Percentiles rank a stretch among this genome's conserved stretches.
These are phyloP conservation scores for Imbricaverruca yamaguchii DNA, from an alignment of 2,888 invertebrate species.

Conservation along the genomic window DNA sequence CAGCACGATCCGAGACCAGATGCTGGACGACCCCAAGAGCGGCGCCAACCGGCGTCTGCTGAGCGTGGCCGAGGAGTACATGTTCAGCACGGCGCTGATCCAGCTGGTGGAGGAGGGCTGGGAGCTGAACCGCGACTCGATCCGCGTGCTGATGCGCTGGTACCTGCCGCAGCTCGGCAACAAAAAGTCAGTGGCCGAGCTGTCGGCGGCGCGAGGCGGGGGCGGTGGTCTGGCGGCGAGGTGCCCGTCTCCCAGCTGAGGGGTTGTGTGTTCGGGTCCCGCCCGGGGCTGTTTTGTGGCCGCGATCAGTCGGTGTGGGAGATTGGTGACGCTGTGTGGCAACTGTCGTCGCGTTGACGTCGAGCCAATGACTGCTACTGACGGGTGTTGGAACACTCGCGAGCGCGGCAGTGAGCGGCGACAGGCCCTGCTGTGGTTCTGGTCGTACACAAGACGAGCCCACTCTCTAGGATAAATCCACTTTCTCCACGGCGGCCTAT, in stretches of 20 bases:
- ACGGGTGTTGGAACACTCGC: too few species aligned
- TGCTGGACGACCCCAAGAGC: not conserved
- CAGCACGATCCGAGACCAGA: conserved; percentile 18
- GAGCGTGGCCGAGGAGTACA: conserved; percentile 16
- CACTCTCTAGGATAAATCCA: too few species aligned
- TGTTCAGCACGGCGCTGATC: conserved; percentile 15
- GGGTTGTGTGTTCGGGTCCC: too few species aligned
- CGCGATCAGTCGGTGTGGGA: too few species aligned
- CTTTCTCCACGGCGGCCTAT: too few species aligned
- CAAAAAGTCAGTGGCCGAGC: not conserved
- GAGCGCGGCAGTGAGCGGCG: too few species aligned
- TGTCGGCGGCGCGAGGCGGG: not conserved
- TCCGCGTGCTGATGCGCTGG: conserved; percentile 44
- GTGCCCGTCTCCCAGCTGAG: not conserved
- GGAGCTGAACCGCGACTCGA: conserved; percentile 23
- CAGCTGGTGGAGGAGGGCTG: conserved; percentile 23
- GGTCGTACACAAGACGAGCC: too few species aligned
- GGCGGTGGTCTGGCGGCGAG: not conserved
- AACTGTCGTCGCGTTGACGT: too few species aligned
- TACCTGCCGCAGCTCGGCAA: conserved; percentile 75
- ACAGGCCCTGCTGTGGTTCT: too few species aligned
- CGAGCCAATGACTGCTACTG: too few species aligned
- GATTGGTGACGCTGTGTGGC: too few species aligned
- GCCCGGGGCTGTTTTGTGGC: too few species aligned
- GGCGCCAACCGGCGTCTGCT: not conserved